A percentile compares a stretch with the other conserved stretches of the same genome.
Conservation (phyloP, 2,797 vertebrate genomes). For the Triplophysa yarkandensis region DNA sequence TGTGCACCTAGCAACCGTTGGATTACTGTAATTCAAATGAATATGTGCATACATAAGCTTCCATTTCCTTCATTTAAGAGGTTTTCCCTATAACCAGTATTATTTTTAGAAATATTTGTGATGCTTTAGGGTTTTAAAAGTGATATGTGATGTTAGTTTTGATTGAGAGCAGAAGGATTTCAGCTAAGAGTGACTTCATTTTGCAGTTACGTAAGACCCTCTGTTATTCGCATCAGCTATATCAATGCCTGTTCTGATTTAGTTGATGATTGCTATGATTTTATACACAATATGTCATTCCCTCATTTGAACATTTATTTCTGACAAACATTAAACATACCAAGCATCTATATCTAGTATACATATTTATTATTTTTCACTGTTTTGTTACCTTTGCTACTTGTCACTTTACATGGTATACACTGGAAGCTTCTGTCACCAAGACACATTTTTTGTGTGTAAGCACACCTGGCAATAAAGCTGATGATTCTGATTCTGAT, state of each 20-base stretch:
- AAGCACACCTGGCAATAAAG: too few species aligned
- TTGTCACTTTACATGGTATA: too few species aligned
- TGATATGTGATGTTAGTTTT: neutral
- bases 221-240: conserved; percentile 29
- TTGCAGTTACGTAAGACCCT: conserved; percentile 1
- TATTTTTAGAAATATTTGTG: neutral
- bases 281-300: conserved; percentile 19
- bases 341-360: conserved; percentile 10
- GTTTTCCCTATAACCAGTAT: neutral
- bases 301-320: conserved; percentile 22
- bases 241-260: conserved; percentile 16
- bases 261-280: neutral
- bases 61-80: too few species aligned
- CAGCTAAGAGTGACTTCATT: neutral
- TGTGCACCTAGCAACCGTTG: conserved; percentile 22
- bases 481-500: neutral
- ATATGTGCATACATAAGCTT: neutral
- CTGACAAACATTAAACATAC: conserved; percentile 5
- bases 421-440: too few species aligned
- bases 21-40: conserved; percentile 10
- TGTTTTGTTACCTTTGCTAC: too few species aligned
- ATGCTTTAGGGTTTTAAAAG: neutral
- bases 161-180: conserved; percentile 8
- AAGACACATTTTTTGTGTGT: too few species aligned
- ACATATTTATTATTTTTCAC: too few species aligned